Evolutionary conservation across 23 tunicate species (phyloP).

Genomic region (Aplidium turbinatum): DNA sequence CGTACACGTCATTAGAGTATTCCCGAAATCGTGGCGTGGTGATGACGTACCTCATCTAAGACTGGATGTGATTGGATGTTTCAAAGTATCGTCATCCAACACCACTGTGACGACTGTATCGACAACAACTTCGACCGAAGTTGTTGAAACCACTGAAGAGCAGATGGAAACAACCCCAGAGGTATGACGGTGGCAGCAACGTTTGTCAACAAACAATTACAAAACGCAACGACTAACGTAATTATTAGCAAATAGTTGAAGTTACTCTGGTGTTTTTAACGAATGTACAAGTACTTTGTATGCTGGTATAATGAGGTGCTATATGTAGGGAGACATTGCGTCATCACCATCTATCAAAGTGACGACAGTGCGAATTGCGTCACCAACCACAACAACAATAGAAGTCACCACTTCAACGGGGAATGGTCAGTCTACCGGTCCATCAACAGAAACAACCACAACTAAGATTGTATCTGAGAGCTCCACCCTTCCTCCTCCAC

Average conservation of each 20-base stretch:
- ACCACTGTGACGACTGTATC: conserved; percentile 49
- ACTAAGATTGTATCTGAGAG: conserved; percentile 37
- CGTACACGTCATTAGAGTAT: conserved; percentile 44
- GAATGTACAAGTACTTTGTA: not conserved
- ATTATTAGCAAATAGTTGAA: no score
- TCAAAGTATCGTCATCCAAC: conserved; percentile 1
- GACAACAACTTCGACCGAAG: conserved; percentile 57
- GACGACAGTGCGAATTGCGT: conserved; percentile 34
- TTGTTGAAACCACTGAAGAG: conserved; percentile 38
- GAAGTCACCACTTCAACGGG: conserved; percentile 42
- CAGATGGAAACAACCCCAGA: not conserved
- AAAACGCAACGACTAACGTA: no score
- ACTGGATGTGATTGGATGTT: conserved; percentile 68
- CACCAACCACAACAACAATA: conserved; percentile 56
- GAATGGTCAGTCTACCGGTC: not conserved
- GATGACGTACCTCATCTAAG: conserved; percentile 42
- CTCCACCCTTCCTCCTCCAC: conserved; percentile 34
- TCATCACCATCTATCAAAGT: conserved; percentile 19
- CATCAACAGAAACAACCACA: conserved; percentile 32
- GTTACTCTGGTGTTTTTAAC: no score
- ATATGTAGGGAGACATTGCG: not conserved
- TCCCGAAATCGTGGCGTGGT: conserved; percentile 53
- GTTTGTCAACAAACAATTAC: no score
- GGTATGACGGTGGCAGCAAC: conserved; percentile 1
- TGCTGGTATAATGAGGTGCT: not conserved